Percentiles rank a stretch among this genome's conserved stretches.
Evolutionary conservation across 2,888 invertebrate species (phyloP).

Genomic region (Horisme vitalbata): DNA sequence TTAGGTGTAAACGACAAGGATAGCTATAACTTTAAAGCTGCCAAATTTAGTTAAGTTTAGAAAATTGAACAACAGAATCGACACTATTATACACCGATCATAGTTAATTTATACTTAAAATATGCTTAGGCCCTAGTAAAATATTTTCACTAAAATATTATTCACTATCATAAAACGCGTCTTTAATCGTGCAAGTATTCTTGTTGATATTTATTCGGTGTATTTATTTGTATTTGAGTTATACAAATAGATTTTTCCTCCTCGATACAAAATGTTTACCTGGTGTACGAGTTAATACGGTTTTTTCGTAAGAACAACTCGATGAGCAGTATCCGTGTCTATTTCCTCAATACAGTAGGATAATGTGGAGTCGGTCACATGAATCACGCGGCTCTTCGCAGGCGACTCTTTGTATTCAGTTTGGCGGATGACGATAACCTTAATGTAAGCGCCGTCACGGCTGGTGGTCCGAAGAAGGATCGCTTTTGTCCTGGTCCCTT

Average conservation of each 20-base stretch:
- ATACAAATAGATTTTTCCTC: constrained; percentile 19
- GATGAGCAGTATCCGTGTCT: constrained; percentile 45
- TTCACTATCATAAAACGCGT: neutral
- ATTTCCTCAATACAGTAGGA: constrained; percentile 64
- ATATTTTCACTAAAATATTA: too few species aligned
- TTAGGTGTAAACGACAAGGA: too few species aligned
- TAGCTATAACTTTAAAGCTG: too few species aligned
- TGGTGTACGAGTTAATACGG: constrained; percentile 34
- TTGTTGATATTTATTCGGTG: neutral
- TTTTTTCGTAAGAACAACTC: constrained; percentile 43
- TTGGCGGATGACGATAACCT: constrained; percentile 81
- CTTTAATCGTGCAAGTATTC: too few species aligned
- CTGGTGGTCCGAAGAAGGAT: constrained; percentile 79
- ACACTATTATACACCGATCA: too few species aligned
- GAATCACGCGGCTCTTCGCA: constrained; percentile 71
- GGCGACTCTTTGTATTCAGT: constrained; percentile 75
- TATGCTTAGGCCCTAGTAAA: too few species aligned
- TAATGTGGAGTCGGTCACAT: constrained; percentile 68
- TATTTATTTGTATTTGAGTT: constrained; percentile 7
- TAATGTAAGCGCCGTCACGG: constrained; percentile 82
- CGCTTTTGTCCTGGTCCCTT: constrained; percentile 79
- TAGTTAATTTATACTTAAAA: too few species aligned
- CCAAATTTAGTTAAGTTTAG: too few species aligned
- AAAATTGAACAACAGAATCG: too few species aligned
- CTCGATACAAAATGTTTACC: constrained; percentile 29